Conservation (phyloP, 1,140 invertebrate genomes). For the Philopotamus ludificatus region DNA sequence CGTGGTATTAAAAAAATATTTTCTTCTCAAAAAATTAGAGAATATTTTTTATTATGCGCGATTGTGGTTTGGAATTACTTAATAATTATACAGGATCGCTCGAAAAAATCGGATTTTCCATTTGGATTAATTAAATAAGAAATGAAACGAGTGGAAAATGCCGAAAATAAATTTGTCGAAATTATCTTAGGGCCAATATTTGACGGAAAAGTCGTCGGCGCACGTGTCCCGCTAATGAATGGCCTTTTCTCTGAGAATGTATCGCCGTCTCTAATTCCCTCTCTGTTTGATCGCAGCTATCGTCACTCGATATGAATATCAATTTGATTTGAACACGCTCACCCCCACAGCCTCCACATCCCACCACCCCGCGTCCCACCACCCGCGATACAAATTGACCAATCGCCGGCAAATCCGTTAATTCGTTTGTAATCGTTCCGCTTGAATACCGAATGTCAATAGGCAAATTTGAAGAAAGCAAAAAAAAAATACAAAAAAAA, state of each 20-base stretch:
- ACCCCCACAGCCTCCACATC: background rate
- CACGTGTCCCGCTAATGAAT: background rate
- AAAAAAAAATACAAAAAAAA: no score
- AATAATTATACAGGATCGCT: no score
- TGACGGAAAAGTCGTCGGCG: no score
- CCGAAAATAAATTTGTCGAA: no score
- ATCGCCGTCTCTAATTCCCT: conserved; percentile 16
- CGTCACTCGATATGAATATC: conserved; percentile 23
- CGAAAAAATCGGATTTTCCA: no score
- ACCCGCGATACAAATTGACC: conserved; percentile 15
- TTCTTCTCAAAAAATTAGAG: no score
- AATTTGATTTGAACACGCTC: conserved; percentile 13
- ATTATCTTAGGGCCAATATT: no score
- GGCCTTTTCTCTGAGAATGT: conserved; percentile 6
- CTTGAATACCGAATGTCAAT: conserved; percentile 18
- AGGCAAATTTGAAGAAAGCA: conserved; percentile 1
- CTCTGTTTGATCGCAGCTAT: conserved; percentile 21
- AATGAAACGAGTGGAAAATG: no score
- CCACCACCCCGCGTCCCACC: background rate
- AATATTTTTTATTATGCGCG: no score
- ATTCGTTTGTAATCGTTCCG: conserved; percentile 28
- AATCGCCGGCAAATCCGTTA: conserved; percentile 20
- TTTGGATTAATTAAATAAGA: no score
- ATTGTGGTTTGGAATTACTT: no score
- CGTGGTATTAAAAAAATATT: no score